Conservation (phyloP, 2,888 invertebrate species). For the Aproaerema taeniolella region DNA sequence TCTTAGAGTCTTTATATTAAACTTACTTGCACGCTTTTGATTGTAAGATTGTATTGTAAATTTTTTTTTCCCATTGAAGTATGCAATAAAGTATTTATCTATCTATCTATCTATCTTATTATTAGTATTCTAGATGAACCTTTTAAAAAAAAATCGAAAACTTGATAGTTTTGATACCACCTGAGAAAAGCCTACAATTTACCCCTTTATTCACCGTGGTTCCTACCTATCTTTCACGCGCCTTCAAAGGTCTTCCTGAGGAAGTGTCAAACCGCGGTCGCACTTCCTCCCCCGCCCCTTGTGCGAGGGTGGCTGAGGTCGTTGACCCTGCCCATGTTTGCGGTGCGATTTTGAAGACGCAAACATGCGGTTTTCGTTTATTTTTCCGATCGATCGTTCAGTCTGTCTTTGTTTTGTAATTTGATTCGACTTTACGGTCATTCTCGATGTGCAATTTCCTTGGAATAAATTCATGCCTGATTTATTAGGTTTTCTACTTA, state of each 20-base stretch:
- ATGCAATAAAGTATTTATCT: no score
- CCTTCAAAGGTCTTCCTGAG: constrained; percentile 74
- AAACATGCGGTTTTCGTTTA: constrained; percentile 60
- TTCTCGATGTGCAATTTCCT: no score
- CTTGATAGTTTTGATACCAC: no score
- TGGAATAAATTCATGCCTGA: no score
- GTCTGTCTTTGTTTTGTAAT: constrained; percentile 32
- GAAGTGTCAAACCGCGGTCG: constrained; percentile 73
- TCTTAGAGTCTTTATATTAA: no score
- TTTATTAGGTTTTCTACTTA: no score
- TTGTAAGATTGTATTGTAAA: no score
- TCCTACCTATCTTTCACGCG: constrained; percentile 49
- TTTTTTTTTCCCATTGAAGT: no score
- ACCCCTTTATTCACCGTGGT: constrained; percentile 10
- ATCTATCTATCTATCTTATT: no score
- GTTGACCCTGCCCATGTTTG: constrained; percentile 61
- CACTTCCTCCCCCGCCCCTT: constrained; percentile 49
- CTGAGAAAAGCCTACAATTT: constrained; percentile 1
- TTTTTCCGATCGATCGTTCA: constrained; percentile 50
- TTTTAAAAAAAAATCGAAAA: no score
- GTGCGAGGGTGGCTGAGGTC: constrained; percentile 46
- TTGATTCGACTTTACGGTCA: constrained; percentile 18
- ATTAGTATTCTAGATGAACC: no score
- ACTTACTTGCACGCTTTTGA: no score
- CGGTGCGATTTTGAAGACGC: constrained; percentile 66